These are phyloP conservation scores for Parthenolecanium corni DNA, from an alignment of 2,888 invertebrate species.

Conservation along the genomic window DNA sequence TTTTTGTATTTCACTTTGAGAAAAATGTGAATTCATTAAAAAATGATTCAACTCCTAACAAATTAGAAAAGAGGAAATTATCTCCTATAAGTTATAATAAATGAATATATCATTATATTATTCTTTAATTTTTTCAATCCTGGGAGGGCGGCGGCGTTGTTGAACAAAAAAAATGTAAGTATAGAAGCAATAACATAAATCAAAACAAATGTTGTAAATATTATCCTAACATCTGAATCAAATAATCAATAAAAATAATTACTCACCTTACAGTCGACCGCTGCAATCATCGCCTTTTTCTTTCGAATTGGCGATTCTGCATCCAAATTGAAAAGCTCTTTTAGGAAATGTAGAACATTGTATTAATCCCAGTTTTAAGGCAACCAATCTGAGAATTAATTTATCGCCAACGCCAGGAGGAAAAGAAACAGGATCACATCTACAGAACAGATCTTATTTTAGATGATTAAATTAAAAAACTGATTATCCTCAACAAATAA, in stretches of 20 bases:
- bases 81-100: no score
- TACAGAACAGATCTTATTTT: constrained; percentile 37
- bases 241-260: background rate
- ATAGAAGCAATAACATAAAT: no score
- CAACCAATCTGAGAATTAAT: constrained; percentile 64
- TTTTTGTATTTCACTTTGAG: no score
- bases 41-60: no score
- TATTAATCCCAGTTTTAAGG: constrained; percentile 52
- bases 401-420: constrained; percentile 86
- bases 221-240: no score
- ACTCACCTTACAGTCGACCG: constrained; percentile 29
- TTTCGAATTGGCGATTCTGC: constrained; percentile 80
- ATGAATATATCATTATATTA: no score
- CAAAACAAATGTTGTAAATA: no score
- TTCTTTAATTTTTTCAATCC: no score
- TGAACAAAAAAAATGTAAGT: no score
- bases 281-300: constrained; percentile 72
- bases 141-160: no score
- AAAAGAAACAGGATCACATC: constrained; percentile 40
- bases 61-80: no score
- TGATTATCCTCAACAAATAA: background rate
- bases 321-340: constrained; percentile 93
- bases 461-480: constrained; percentile 14
- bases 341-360: constrained; percentile 63
- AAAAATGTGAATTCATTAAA: no score